Percentiles rank a stretch among this genome's conserved stretches.
Conservation (phyloP, 2,797 vertebrate genomes). For the Agapornis canus region DNA sequence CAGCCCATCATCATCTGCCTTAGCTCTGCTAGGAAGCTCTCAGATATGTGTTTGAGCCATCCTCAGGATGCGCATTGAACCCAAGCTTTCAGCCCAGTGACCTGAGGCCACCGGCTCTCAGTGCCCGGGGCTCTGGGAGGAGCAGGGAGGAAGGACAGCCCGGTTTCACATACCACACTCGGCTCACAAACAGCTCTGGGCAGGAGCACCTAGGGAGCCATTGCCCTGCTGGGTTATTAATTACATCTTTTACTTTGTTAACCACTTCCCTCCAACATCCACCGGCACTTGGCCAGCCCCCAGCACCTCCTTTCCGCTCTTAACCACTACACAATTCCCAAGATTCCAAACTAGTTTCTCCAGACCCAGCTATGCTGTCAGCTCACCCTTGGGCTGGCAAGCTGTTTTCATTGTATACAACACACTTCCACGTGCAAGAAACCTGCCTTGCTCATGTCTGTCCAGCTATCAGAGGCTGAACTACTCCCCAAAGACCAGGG, state of each 20-base stretch:
- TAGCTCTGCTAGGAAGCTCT: neutral
- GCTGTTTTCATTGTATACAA: neutral
- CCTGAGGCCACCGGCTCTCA: neutral
- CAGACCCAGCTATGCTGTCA: neutral
- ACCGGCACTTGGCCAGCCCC: neutral
- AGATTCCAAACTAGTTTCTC: neutral
- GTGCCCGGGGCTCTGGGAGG: neutral
- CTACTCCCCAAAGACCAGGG: neutral
- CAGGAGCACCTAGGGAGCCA: neutral
- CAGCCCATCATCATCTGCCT: neutral
- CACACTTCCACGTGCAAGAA: rapidly evolving
- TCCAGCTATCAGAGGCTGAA: neutral
- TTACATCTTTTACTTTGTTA: neutral
- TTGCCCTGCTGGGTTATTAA: neutral
- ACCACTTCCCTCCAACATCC: neutral
- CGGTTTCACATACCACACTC: neutral
- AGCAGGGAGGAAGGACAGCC: neutral
- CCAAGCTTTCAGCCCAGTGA: neutral
- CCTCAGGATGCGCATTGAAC: neutral
- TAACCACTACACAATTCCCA: rapidly evolving
- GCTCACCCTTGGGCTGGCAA: neutral
- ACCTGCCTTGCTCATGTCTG: neutral
- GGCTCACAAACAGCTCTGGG: rapidly evolving
- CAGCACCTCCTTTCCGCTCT: neutral
- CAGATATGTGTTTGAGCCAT: neutral